Base-by-base conservation (phyloP, 1,140 invertebrate species). In the Rhynchophorus ferrugineus region DNA sequence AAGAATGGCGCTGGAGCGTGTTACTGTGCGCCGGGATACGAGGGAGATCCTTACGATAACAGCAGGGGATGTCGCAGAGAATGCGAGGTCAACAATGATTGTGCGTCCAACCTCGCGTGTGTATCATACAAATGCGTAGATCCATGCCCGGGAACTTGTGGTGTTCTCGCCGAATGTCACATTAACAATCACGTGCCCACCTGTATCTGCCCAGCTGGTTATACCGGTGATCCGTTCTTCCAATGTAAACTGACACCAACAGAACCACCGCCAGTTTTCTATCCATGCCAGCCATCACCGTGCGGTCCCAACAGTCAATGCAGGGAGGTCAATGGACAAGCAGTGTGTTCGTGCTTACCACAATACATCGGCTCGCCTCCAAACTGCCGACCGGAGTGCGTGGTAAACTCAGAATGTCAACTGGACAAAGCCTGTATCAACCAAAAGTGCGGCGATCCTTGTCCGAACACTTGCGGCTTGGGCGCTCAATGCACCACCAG, bases 191-290 rank as follows among this genome's bases (percentile, higher is more conserved):
- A 89, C 66, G 78, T 85, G 39, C 87, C 84, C 47, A 75, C 77
- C n/a, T 91, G 89, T 61, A 77, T 75, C 18, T 91, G 88, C 63
- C 80, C 80, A 35, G 69, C 73, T 43, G 84, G 82, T 29, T 86
- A 79, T 57, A 82, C 81, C 8, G 88, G 88, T 39, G 84, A 89
- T 77, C 84, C 87, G 34, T 87, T 87, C 70, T 84, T 82, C 65
- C 80, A 82, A 64, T 91, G 88, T 63, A 79, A 75, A 60, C 72
- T 81, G 33, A 65, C 57, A 51, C 63, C 34, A 48, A 69, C 71
- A 64, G 69, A 50, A 46, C 52, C 60, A 18, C 56, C 37, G 34
- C 22, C 20, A 37, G 59, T 63, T 48, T 64, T 72, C 48, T 75
- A 81, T 64, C 76, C 78, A 6, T 85, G 83, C 60, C 70, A 73